A percentile compares a stretch with the other conserved stretches of the same genome.
phyloP scores from a whole-genome alignment of 1,140 invertebrate species.

The Paralvinella palmiformis region DNA sequence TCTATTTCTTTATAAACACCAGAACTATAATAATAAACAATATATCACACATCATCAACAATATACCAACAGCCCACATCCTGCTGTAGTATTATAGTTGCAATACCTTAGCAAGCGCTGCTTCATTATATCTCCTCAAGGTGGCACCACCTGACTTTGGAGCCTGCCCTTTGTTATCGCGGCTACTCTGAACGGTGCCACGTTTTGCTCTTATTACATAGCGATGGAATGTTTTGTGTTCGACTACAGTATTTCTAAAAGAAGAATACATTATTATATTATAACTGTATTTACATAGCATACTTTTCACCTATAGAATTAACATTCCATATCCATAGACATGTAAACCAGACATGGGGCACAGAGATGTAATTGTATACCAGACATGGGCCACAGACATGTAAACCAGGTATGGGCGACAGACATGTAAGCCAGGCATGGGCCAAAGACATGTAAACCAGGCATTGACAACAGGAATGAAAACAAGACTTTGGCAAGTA shows the following conservation, averaged over 20 bases:
- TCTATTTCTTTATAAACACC: neutral
- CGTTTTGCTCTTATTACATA: slow-evolving; percentile 80
- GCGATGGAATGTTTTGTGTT: slow-evolving; percentile 80
- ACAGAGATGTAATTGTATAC: no score
- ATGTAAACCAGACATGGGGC: no score
- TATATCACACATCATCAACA: neutral
- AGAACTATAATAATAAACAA: neutral
- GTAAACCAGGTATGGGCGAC: no score
- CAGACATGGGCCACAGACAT: no score
- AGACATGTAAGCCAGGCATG: no score
- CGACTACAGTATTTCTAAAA: slow-evolving; percentile 54
- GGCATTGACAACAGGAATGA: no score
- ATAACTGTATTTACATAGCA: neutral
- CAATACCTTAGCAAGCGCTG: slow-evolving; percentile 35
- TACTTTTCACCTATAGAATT: neutral
- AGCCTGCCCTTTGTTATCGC: slow-evolving; percentile 61
- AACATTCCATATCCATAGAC: neutral
- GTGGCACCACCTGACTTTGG: slow-evolving; percentile 75
- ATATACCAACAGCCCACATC: neutral
- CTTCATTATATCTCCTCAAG: slow-evolving; percentile 72
- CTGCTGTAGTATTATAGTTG: neutral
- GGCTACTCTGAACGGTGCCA: slow-evolving; percentile 67
- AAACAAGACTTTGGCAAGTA: no score
- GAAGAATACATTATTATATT: slow-evolving; percentile 4
- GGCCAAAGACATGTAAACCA: no score